Percentiles rank a stretch among this genome's conserved stretches.
phyloP scores from a whole-genome alignment of 2,888 invertebrate species.

The Pyrgus malvae region DNA sequence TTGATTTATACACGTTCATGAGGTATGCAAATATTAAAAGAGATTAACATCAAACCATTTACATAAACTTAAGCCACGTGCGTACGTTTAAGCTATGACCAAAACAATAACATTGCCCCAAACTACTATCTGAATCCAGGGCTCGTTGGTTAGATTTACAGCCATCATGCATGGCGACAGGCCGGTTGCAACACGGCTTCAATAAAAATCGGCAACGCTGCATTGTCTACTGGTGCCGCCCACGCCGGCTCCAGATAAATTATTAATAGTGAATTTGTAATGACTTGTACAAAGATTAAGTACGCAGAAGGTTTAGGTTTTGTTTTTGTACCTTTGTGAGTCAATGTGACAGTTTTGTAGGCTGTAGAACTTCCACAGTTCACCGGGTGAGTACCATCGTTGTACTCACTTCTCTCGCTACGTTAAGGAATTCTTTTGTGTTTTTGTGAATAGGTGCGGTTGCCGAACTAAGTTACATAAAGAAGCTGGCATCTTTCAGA shows the following conservation, averaged over 20 bases:
- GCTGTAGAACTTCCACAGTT: too few species aligned
- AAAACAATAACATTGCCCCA: neutral
- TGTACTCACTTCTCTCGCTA: too few species aligned
- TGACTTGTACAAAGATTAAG: constrained; percentile 54
- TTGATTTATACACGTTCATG: too few species aligned
- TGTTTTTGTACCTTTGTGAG: constrained; percentile 13
- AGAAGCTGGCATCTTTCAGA: too few species aligned
- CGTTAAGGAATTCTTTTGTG: too few species aligned
- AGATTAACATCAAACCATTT: too few species aligned
- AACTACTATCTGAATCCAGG: neutral
- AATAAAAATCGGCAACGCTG: constrained; percentile 62
- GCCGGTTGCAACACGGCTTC: constrained; percentile 43
- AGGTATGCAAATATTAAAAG: too few species aligned
- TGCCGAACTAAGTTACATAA: too few species aligned
- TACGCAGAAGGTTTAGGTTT: neutral
- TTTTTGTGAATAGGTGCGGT: too few species aligned
- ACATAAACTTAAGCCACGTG: neutral
- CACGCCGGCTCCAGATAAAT: constrained; percentile 76
- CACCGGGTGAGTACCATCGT: too few species aligned
- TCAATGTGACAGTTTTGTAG: too few species aligned
- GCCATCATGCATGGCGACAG: neutral
- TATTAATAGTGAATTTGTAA: constrained; percentile 79
- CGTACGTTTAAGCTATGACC: neutral
- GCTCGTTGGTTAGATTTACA: constrained; percentile 6
- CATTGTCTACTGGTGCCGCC: constrained; percentile 67